Percentiles rank a stretch among this genome's conserved stretches.
These are phyloP conservation scores for Alcedo quadribrachys DNA, from an alignment of 2,797 vertebrate species.

Conservation along the genomic window DNA sequence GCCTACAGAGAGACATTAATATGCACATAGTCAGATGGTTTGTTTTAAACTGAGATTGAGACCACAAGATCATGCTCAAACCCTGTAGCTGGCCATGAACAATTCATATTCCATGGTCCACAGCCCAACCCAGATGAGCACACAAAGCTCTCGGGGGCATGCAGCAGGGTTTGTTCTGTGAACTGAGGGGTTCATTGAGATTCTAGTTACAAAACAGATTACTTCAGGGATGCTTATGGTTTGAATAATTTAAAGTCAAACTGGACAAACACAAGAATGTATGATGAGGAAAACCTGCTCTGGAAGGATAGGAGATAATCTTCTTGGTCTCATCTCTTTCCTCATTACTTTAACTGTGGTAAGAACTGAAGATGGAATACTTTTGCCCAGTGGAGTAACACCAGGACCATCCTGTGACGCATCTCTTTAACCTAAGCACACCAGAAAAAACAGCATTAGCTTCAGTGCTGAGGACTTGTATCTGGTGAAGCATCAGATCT, in stretches of 20 bases:
- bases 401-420: background rate
- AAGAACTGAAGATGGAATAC: background rate
- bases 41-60: background rate
- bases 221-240: background rate
- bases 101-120: background rate
- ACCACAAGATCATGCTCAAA: background rate
- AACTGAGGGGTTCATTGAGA: background rate
- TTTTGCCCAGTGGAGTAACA: background rate
- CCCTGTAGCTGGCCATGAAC: background rate
- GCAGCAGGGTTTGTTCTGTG: background rate
- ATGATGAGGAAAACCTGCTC: background rate
- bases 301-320: background rate
- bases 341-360: background rate
- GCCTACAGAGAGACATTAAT: background rate
- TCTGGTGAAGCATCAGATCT: background rate
- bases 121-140: background rate
- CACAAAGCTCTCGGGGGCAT: background rate
- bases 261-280: constrained; percentile 11
- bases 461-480: background rate
- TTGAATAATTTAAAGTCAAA: constrained; percentile 45
- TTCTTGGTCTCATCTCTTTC: background rate
- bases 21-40: background rate
- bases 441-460: background rate
- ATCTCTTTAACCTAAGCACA: background rate
- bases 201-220: background rate